A percentile compares a stretch with the other conserved stretches of the same genome.
Conservation (phyloP, 2,888 invertebrate species). For the Seira ritae region DNA sequence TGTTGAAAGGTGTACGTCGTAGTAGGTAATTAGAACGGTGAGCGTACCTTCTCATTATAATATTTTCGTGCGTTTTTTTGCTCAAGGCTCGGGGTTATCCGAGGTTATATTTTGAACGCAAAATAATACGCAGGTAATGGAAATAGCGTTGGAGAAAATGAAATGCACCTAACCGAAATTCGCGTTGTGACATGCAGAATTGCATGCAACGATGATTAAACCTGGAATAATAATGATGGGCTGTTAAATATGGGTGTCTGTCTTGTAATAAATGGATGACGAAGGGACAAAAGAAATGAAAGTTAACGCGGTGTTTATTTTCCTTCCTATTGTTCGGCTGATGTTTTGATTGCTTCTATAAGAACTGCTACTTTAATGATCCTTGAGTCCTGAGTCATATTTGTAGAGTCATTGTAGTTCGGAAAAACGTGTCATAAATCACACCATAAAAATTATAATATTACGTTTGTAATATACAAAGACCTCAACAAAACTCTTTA, state of each 20-base stretch:
- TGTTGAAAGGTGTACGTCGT: too few relatives aligned
- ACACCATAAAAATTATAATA: conserved; percentile 1
- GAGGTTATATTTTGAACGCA: neutral
- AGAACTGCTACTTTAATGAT: neutral
- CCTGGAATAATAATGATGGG: too few relatives aligned
- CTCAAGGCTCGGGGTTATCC: too few relatives aligned
- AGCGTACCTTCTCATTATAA: neutral
- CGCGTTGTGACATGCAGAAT: neutral
- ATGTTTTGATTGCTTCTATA: neutral
- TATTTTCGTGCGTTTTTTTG: too few relatives aligned
- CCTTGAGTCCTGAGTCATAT: neutral
- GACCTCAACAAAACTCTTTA: too few relatives aligned
- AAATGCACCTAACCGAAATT: neutral
- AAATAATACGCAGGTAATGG: neutral
- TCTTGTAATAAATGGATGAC: too few relatives aligned
- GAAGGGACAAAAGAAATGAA: too few relatives aligned
- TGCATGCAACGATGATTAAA: too few relatives aligned
- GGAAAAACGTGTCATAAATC: conserved; percentile 29
- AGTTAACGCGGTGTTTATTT: too few relatives aligned
- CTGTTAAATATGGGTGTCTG: too few relatives aligned
- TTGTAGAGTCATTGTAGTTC: neutral
- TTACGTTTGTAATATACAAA: too few relatives aligned
- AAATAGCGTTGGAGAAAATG: neutral
- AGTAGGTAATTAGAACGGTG: neutral
- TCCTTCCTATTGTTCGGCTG: too few relatives aligned